phyloP scores from a whole-genome alignment of 2,113 vertebrate species.

The Microtus montanus region DNA sequence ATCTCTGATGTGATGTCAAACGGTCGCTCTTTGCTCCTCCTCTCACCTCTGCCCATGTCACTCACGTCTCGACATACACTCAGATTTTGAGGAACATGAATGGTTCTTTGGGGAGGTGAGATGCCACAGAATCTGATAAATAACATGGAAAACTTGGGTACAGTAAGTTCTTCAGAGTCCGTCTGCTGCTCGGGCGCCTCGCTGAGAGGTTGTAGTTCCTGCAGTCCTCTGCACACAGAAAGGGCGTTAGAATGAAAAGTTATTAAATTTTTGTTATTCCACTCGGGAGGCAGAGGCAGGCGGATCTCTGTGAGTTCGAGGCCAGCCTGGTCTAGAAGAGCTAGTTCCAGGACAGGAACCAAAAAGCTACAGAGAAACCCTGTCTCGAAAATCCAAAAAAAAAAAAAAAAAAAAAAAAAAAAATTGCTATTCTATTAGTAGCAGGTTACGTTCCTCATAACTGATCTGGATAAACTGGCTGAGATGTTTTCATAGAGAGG shows the following conservation, averaged over 20 bases:
- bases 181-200: background rate
- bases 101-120: background rate
- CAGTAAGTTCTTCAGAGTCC: background rate
- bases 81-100: background rate
- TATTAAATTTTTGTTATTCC: background rate
- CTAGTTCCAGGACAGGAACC: too few relatives aligned
- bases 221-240: background rate
- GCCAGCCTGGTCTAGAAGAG: too few relatives aligned
- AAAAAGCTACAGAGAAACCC: too few relatives aligned
- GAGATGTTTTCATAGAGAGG: background rate
- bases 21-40: background rate
- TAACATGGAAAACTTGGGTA: background rate
- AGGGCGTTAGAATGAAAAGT: background rate
- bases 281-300: too few relatives aligned
- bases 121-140: background rate
- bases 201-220: background rate
- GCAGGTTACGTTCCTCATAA: background rate
- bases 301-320: too few relatives aligned
- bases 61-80: background rate
- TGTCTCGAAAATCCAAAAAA: too few relatives aligned
- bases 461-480: background rate
- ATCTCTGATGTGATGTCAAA: background rate
- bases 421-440: background rate
- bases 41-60: background rate
- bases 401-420: too few relatives aligned